A percentile compares a stretch with the other conserved stretches of the same genome.
Evolutionary conservation across 2,888 invertebrate species (phyloP).

Genomic region (Colletes collaris): DNA sequence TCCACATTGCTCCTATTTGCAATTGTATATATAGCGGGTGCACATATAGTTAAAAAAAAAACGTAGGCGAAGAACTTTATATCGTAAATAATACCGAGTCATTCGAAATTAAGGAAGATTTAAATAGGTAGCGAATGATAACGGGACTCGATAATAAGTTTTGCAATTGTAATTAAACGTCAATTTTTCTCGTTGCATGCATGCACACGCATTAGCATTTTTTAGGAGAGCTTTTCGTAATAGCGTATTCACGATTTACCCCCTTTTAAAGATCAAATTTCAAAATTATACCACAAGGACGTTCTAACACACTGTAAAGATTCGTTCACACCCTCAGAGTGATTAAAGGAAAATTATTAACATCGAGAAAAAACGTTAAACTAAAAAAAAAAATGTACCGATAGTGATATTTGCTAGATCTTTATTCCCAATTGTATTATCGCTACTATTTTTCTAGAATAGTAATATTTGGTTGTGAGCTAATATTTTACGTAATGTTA

Average conservation of each 20-base stretch:
- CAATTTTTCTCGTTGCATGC: constrained; percentile 27
- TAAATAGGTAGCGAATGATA: constrained; percentile 5
- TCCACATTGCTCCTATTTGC: constrained; percentile 9
- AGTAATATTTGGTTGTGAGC: constrained; percentile 25
- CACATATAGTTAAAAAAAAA: constrained; percentile 6
- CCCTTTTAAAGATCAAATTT: constrained; percentile 13
- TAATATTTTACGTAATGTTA: constrained; percentile 33
- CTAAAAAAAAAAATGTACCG: neutral
- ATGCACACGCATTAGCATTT: constrained; percentile 27
- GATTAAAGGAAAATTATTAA: constrained; percentile 17
- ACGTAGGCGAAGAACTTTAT: constrained; percentile 7
- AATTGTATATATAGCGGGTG: neutral
- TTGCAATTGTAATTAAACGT: constrained; percentile 12
- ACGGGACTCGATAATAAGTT: constrained; percentile 19
- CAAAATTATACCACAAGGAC: constrained; percentile 12
- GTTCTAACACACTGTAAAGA: constrained; percentile 9
- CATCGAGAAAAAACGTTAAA: neutral
- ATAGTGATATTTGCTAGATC: constrained; percentile 7
- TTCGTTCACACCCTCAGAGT: constrained; percentile 19
- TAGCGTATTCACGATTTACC: constrained; percentile 7
- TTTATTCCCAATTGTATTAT: constrained; percentile 8
- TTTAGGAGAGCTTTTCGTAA: constrained; percentile 17
- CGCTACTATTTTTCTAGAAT: constrained; percentile 17
- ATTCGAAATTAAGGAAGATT: constrained; percentile 1
- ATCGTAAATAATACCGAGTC: constrained; percentile 11